These are phyloP conservation scores for Nothoprocta perdicaria DNA, from an alignment of 2,113 vertebrate species.

Conservation along the genomic window DNA sequence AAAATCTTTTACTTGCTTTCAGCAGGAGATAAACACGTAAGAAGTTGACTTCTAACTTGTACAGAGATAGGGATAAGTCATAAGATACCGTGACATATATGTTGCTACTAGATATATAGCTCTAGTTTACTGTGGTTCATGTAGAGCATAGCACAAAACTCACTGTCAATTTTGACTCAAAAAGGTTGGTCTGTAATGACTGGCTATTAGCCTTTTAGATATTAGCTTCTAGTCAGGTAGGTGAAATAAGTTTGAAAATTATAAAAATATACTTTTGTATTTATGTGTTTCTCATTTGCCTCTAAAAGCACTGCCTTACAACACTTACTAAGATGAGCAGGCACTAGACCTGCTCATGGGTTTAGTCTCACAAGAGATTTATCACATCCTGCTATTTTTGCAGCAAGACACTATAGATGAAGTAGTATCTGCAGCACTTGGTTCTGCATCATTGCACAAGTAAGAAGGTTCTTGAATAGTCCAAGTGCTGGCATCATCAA, in stretches of 20 bases:
- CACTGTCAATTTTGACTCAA: not conserved
- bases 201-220: not conserved
- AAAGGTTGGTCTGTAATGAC: not conserved
- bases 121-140: not conserved
- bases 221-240: not conserved
- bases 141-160: not conserved
- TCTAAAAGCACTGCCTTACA: not conserved
- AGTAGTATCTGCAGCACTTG: not conserved
- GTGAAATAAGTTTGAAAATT: not conserved
- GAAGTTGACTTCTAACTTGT: not conserved
- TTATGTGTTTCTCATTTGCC: not conserved
- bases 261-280: not conserved
- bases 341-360: not conserved
- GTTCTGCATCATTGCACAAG: rapidly evolving
- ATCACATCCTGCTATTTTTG: not conserved
- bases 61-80: not conserved
- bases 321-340: not conserved
- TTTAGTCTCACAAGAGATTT: not conserved
- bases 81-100: not conserved
- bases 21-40: constrained; percentile 19
- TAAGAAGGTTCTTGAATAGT: not conserved
- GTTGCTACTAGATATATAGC: not conserved
- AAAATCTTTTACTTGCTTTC: constrained; percentile 33
- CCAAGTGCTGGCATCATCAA: not conserved
- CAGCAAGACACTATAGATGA: not conserved